These are phyloP conservation scores for Melikaiella ostensackeni DNA, from an alignment of 2,888 invertebrate genomes.

Conservation along the genomic window DNA sequence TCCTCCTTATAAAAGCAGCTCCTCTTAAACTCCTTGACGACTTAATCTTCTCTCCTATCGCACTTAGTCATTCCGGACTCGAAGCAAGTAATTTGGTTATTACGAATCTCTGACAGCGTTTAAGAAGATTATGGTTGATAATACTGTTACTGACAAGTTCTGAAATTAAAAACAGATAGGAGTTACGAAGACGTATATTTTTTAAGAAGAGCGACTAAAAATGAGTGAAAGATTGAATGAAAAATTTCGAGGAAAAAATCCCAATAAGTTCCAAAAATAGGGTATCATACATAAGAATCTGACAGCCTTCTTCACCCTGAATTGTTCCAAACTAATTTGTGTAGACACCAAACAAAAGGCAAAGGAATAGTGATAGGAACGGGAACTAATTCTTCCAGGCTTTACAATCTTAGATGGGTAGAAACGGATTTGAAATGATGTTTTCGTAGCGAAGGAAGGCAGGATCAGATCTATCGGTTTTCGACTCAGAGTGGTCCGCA, in stretches of 20 bases:
- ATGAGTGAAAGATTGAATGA: too few species aligned
- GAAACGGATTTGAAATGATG: conserved; percentile 1
- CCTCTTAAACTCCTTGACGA: conserved; percentile 48
- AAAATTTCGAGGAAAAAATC: too few species aligned
- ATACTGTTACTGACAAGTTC: background rate
- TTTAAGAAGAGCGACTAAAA: too few species aligned
- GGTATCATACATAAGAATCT: too few species aligned
- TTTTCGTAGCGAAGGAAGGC: conserved; percentile 36
- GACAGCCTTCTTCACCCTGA: background rate
- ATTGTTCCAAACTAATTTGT: background rate
- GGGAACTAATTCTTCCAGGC: background rate
- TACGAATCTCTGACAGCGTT: background rate
- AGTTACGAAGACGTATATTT: background rate
- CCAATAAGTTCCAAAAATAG: too few species aligned
- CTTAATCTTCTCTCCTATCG: conserved; percentile 46
- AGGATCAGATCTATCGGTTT: conserved; percentile 61
- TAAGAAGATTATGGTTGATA: background rate
- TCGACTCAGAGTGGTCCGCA: conserved; percentile 61
- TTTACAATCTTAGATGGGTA: background rate
- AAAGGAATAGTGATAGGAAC: background rate
- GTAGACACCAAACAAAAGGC: background rate
- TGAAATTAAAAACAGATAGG: background rate
- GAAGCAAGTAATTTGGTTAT: background rate
- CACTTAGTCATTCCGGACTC: background rate
- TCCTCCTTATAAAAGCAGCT: conserved; percentile 65